phyloP scores from a whole-genome alignment of 2,797 vertebrate genomes.

The Lophotriccus pileatus region DNA sequence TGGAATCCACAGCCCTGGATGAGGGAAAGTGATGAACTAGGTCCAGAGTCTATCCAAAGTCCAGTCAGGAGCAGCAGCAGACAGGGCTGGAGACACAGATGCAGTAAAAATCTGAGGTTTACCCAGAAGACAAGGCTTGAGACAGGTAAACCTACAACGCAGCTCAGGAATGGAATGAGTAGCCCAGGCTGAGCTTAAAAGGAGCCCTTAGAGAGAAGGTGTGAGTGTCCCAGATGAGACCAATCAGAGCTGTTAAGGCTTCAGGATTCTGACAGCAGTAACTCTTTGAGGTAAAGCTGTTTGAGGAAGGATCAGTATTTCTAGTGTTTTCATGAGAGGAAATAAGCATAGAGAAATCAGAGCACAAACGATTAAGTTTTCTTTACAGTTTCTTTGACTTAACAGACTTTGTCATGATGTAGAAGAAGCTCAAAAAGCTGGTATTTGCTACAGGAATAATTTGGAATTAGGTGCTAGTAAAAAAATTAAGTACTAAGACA shows the following conservation, averaged over 20 bases:
- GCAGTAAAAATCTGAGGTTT: not conserved
- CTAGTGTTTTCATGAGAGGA: not conserved
- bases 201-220: not conserved
- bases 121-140: not conserved
- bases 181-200: not conserved
- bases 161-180: not conserved
- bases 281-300: not conserved
- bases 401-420: not conserved
- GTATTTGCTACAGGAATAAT: not conserved
- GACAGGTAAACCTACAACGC: not conserved
- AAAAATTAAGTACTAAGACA: not conserved
- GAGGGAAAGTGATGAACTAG: not conserved
- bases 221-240: not conserved
- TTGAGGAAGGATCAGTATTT: not conserved
- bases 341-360: not conserved
- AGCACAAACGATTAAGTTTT: not conserved
- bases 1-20: not conserved
- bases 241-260: not conserved
- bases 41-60: not conserved
- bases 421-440: not conserved
- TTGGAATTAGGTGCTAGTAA: not conserved
- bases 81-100: not conserved
- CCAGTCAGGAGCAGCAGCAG: not conserved
- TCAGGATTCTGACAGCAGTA: not conserved
- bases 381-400: not conserved